Conservation (phyloP, 2,797 vertebrate genomes). For the Acanthiza pusilla region DNA sequence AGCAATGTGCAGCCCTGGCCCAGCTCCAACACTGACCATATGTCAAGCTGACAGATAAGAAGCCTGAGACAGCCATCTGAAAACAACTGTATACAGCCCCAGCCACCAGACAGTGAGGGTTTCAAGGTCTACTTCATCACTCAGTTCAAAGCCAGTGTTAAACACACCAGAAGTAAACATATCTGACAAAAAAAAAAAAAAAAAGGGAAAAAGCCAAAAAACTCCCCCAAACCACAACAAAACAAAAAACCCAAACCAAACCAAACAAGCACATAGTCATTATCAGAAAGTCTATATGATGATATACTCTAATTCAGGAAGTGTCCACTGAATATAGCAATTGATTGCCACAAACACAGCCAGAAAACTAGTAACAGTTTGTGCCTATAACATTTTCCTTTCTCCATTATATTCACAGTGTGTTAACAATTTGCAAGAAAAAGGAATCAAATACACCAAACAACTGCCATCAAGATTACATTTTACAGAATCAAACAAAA, state of each 20-base stretch:
- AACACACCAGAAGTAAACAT: background rate
- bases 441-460: conserved; percentile 11
- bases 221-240: background rate
- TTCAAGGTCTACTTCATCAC: conserved; percentile 12
- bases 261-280: background rate
- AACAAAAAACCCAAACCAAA: background rate
- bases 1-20: background rate
- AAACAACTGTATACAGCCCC: background rate
- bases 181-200: background rate
- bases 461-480: background rate
- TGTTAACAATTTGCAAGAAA: conserved; percentile 28
- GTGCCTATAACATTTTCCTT: background rate
- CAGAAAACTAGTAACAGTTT: background rate
- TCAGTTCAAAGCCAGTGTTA: conserved; percentile 23
- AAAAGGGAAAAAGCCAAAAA: background rate
- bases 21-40: conserved; percentile 32
- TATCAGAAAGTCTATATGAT: background rate
- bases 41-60: conserved; percentile 49
- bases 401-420: background rate
- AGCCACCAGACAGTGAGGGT: background rate
- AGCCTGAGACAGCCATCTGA: conserved; percentile 6
- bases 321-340: background rate
- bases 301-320: background rate
- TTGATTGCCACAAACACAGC: background rate
- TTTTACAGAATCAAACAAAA: conserved; percentile 43